Evolutionary conservation across 2,888 invertebrate genomes (phyloP).

Genomic region (Bedellia somnulentella): DNA sequence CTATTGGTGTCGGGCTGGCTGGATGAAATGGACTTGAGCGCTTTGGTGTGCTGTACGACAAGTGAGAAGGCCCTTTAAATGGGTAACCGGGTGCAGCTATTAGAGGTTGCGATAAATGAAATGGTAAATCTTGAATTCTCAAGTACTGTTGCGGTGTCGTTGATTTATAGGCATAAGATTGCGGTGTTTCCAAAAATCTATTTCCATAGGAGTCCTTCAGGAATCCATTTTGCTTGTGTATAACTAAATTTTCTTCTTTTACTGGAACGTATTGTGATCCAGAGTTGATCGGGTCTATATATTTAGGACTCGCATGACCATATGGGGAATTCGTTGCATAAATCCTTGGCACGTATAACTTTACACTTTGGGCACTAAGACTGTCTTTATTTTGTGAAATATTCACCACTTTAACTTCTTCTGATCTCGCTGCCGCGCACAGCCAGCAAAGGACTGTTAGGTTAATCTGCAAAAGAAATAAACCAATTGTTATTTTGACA

Average conservation of each 20-base stretch:
- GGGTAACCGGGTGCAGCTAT: constrained; percentile 23
- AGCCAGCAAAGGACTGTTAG: constrained; percentile 29
- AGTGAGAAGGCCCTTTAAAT: constrained; percentile 27
- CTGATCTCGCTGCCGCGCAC: constrained; percentile 18
- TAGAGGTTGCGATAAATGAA: constrained; percentile 40
- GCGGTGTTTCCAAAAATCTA: constrained; percentile 29
- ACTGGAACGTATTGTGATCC: constrained; percentile 26
- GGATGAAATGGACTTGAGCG: too few relatives aligned
- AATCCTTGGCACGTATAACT: constrained; percentile 28
- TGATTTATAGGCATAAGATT: constrained; percentile 27
- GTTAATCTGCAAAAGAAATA: constrained; percentile 31
- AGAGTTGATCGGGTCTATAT: constrained; percentile 21
- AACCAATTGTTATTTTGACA: too few relatives aligned
- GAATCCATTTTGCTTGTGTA: constrained; percentile 25
- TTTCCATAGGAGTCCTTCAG: constrained; percentile 50
- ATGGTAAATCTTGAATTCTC: constrained; percentile 37
- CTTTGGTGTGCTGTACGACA: too few relatives aligned
- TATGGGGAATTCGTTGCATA: constrained; percentile 42
- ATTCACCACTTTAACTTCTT: constrained; percentile 17
- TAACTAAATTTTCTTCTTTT: constrained; percentile 21
- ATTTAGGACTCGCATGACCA: constrained; percentile 27
- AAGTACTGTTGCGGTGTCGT: constrained; percentile 40
- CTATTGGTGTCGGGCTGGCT: background rate
- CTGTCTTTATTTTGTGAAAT: constrained; percentile 22
- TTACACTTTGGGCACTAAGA: constrained; percentile 30